Evolutionary conservation across 2,888 invertebrate species (phyloP).

Genomic region (Ephialtes manifestator): DNA sequence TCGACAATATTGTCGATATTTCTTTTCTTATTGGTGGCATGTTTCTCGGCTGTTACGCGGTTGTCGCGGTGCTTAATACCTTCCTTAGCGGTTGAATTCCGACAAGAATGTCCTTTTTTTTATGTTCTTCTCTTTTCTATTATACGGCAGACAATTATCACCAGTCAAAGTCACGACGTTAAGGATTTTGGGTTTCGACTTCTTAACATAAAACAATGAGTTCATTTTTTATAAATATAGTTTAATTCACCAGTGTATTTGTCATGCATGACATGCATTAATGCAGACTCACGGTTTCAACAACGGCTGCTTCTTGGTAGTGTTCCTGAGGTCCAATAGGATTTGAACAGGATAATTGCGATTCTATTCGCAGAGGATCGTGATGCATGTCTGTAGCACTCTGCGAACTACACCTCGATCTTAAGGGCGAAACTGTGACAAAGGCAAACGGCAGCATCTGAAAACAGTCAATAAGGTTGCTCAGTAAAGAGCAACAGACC

Average conservation of each 20-base stretch:
- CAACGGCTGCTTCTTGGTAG: background rate
- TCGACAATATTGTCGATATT: background rate
- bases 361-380: background rate
- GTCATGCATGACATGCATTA: background rate
- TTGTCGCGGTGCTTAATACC: background rate
- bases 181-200: background rate
- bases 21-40: background rate
- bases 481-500: background rate
- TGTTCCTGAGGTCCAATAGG: background rate
- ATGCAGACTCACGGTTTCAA: background rate
- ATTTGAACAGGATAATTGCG: background rate
- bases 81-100: background rate
- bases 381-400: background rate
- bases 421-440: background rate
- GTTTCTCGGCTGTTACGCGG: background rate
- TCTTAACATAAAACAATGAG: background rate
- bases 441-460: conserved; percentile 4
- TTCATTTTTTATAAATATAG: background rate
- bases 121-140: background rate
- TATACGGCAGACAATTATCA: conserved; percentile 11
- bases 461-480: background rate
- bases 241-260: background rate
- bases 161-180: background rate
- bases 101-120: background rate
- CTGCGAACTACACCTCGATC: background rate